A percentile compares a stretch with the other conserved stretches of the same genome.
Conservation (phyloP, 2,888 invertebrate genomes). For the Andrena fulva region DNA sequence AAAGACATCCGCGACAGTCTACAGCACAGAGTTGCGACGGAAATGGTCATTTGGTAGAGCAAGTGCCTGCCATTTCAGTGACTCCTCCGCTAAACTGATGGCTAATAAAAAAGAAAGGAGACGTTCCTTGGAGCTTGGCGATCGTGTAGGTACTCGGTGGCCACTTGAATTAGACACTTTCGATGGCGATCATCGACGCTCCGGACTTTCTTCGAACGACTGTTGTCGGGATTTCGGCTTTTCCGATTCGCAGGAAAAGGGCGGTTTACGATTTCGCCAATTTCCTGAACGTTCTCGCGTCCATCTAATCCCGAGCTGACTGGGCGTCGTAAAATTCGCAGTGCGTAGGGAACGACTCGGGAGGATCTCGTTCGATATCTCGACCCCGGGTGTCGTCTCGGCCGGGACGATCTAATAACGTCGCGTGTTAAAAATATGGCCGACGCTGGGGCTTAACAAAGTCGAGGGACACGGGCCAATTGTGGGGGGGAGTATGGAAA, state of each 20-base stretch:
- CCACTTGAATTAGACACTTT: conserved; percentile 51
- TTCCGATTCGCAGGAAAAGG: conserved; percentile 51
- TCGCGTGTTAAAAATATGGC: conserved; percentile 19
- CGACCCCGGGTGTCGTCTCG: background rate
- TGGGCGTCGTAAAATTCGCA: conserved; percentile 43
- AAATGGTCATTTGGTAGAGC: background rate
- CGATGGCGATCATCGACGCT: conserved; percentile 37
- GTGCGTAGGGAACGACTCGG: background rate
- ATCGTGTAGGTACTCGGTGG: background rate
- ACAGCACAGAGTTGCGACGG: too few relatives aligned
- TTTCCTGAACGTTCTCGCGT: conserved; percentile 47
- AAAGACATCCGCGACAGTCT: too few relatives aligned
- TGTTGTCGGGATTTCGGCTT: conserved; percentile 45
- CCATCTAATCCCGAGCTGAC: conserved; percentile 21
- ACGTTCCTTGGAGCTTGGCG: background rate
- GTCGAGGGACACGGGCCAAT: background rate
- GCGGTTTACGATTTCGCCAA: conserved; percentile 65
- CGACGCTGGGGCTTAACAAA: background rate
- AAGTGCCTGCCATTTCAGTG: background rate
- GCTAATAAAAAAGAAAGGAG: conserved; percentile 41
- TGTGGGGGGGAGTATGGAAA: conserved; percentile 10
- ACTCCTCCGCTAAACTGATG: background rate
- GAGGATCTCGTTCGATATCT: conserved; percentile 9
- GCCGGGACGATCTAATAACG: conserved; percentile 5
- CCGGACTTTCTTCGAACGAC: conserved; percentile 47